Conservation (phyloP, 1,140 invertebrate genomes). For the Scaptomyza montana region DNA sequence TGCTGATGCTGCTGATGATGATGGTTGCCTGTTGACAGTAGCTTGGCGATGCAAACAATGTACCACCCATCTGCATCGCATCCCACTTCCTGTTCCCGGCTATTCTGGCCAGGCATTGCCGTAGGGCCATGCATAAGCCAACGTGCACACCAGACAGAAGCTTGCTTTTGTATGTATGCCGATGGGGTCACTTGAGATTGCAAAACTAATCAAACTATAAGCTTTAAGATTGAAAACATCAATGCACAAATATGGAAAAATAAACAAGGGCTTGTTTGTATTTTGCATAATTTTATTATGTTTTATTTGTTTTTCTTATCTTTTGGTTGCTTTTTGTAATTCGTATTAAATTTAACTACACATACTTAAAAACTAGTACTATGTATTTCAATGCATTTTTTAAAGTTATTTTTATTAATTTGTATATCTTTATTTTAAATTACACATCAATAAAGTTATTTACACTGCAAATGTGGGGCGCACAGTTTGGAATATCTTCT, state of each 20-base stretch:
- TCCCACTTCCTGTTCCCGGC: not conserved
- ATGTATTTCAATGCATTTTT: constrained; percentile 41
- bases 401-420: constrained; percentile 45
- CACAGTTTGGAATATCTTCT: constrained; percentile 15
- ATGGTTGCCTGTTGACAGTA: constrained; percentile 42
- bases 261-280: constrained; percentile 37
- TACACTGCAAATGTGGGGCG: constrained; percentile 34
- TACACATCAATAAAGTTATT: constrained; percentile 49
- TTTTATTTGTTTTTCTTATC: constrained; percentile 61
- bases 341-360: constrained; percentile 79
- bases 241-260: constrained; percentile 3
- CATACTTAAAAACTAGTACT: constrained; percentile 70
- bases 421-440: constrained; percentile 1
- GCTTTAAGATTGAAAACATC: constrained; percentile 15
- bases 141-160: constrained; percentile 25
- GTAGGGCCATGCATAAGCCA: constrained; percentile 32
- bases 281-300: constrained; percentile 81
- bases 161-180: constrained; percentile 16
- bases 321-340: constrained; percentile 61
- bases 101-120: constrained; percentile 18
- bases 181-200: constrained; percentile 27
- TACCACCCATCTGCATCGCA: not conserved
- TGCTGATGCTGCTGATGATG: constrained; percentile 18
- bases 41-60: constrained; percentile 38
- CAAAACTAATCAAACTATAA: constrained; percentile 42